phyloP scores from a whole-genome alignment of 2,113 vertebrate genomes.

The Gobio gobio region DNA sequence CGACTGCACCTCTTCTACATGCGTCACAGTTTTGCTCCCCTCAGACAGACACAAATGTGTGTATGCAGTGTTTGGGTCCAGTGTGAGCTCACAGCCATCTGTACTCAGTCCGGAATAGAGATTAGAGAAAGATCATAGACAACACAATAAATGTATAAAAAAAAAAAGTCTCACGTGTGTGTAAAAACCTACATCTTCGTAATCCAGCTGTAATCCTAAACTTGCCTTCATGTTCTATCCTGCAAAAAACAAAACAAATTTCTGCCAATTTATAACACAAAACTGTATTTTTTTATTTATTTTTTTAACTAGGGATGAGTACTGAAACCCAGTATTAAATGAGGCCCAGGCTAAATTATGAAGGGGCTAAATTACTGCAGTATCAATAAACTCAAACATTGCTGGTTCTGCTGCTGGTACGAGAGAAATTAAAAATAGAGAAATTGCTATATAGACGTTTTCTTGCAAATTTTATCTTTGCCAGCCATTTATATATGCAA shows the following conservation, averaged over 20 bases:
- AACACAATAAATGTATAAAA: background rate
- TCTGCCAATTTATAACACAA: background rate
- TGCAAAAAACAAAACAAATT: background rate
- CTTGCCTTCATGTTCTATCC: constrained; percentile 15
- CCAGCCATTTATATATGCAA: no score
- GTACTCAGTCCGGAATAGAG: background rate
- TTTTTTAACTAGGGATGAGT: no score
- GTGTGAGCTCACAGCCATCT: background rate
- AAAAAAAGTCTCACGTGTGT: background rate
- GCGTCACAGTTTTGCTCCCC: background rate
- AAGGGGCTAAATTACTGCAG: no score
- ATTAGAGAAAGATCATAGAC: background rate
- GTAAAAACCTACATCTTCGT: constrained; percentile 18
- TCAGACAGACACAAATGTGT: constrained; percentile 18
- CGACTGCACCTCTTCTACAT: background rate
- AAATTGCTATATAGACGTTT: no score
- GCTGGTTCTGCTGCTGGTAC: no score
- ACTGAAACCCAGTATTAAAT: no score
- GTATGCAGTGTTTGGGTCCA: constrained; percentile 18
- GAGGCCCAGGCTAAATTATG: no score
- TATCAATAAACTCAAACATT: no score
- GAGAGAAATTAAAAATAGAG: no score
- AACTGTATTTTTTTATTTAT: background rate
- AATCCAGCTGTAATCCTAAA: constrained; percentile 29
- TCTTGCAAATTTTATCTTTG: no score